Evolutionary conservation across 2,888 invertebrate species (phyloP), one percentile per base, ranked within the genome.

Genomic region (Machimus atricapillus): DNA sequence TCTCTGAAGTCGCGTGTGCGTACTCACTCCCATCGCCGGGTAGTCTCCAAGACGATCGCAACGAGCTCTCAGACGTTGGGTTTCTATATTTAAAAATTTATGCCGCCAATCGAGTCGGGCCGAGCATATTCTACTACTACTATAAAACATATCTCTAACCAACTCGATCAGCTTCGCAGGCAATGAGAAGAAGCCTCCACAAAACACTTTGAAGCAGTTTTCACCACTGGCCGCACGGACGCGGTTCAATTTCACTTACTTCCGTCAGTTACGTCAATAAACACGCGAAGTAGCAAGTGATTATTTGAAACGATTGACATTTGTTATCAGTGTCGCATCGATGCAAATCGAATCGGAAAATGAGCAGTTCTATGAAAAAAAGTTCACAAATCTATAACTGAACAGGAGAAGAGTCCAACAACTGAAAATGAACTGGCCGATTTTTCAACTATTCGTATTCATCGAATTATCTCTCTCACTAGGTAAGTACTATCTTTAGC

Each of bases 341-440:
- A 81, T 27, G 81, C 23, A 52, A 23, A 56, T 14, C 27, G 52
- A 12, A 46, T 79, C 14, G 12, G 5, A 81, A 81, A 81, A 81
- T 81, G 81, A 52, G 7, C 37, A 56, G 16, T 81, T 81, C 52
- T 27, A 34, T 31, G 56, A 52, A 52, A 2, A 31, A 77, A 37
- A 40, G n/a, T 37, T 14, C 1, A 77, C n/a, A 77, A 8, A 2
- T 77, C 37, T 52, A 31, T 23, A 81, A 52, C n/a, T 76, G 8
- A 27, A 6, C 19, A 66, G 79, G 43, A 52, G 7, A 27, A 77
- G 9, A 78, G 2, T 0, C 6, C 81, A 52, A 19, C 34, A 52
- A 81, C 74, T 27, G 23, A 87, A 76, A 78, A 88, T 88, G 88
- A 88, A 88, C 74, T 88, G 88, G 88, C 83, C 74, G 14, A 87